Evolutionary conservation across 1,140 invertebrate species (phyloP).

Genomic region (Metopolophium dirhodum): DNA sequence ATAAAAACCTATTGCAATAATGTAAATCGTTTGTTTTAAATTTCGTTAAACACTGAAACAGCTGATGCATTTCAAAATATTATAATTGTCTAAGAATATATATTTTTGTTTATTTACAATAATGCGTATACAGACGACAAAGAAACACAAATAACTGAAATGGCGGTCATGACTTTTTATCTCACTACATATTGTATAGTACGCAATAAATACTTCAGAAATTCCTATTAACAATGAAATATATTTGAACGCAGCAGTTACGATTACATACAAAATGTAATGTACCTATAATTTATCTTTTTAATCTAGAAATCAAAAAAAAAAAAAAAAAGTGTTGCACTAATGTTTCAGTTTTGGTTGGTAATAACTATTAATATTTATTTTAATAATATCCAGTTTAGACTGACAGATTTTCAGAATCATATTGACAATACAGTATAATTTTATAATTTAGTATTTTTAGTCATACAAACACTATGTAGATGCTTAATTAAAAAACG

Average conservation of each 20-base stretch:
- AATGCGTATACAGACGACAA: neutral
- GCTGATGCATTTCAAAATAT: neutral
- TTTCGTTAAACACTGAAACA: neutral
- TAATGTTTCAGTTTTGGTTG: neutral
- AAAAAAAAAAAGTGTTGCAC: neutral
- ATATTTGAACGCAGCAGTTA: neutral
- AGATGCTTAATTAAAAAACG: too few relatives aligned
- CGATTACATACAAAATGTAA: neutral
- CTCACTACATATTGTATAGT: neutral
- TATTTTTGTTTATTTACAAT: conserved; percentile 14
- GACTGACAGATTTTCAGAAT: neutral
- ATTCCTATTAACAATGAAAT: conserved; percentile 23
- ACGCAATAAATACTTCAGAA: neutral
- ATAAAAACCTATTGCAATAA: neutral
- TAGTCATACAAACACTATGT: too few relatives aligned
- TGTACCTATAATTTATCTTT: neutral
- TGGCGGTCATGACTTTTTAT: neutral
- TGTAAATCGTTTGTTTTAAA: neutral
- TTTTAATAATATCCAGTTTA: neutral
- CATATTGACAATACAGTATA: neutral
- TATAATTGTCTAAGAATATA: neutral
- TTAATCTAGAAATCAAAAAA: neutral
- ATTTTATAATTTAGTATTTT: too few relatives aligned
- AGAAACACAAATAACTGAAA: neutral
- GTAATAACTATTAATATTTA: neutral